These are phyloP conservation scores for Priapulus caudatus DNA, from an alignment of 2,888 invertebrate species.

Conservation along the genomic window DNA sequence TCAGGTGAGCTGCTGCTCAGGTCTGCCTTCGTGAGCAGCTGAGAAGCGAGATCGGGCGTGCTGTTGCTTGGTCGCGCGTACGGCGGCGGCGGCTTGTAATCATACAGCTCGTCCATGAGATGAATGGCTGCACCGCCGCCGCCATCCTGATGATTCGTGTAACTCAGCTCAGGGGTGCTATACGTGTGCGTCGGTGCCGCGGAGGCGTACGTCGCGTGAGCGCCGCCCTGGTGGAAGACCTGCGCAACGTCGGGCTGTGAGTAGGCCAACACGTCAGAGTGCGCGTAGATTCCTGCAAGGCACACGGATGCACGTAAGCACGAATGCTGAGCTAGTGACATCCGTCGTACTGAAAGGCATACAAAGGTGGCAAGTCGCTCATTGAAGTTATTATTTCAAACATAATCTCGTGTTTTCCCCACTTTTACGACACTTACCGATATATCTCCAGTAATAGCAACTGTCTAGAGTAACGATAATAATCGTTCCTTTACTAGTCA, in stretches of 20 bases:
- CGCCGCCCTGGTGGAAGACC: too few relatives aligned
- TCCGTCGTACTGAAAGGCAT: too few relatives aligned
- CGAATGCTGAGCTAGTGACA: background rate
- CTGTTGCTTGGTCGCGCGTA: conserved; percentile 24
- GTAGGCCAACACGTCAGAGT: conserved; percentile 24
- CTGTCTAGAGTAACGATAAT: too few relatives aligned
- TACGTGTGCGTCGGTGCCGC: conserved; percentile 22
- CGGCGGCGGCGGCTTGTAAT: conserved; percentile 1
- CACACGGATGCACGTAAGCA: conserved; percentile 13
- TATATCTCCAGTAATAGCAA: too few relatives aligned
- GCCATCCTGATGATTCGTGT: conserved; percentile 21
- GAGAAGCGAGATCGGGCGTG: conserved; percentile 36
- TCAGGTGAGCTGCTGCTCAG: conserved; percentile 31
- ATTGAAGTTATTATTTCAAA: too few relatives aligned
- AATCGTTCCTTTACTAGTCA: too few relatives aligned
- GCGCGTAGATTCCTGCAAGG: conserved; percentile 18
- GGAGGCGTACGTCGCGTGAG: background rate
- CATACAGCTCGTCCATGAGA: conserved; percentile 23
- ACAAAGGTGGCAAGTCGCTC: too few relatives aligned
- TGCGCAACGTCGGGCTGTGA: conserved; percentile 32
- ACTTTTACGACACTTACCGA: too few relatives aligned
- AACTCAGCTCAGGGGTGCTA: conserved; percentile 37
- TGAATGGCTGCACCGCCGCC: conserved; percentile 36
- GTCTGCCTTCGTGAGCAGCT: too few relatives aligned
- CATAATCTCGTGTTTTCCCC: too few relatives aligned